These are phyloP conservation scores for Lemur catta DNA, from an alignment of 2,797 vertebrate species.

Conservation along the genomic window DNA sequence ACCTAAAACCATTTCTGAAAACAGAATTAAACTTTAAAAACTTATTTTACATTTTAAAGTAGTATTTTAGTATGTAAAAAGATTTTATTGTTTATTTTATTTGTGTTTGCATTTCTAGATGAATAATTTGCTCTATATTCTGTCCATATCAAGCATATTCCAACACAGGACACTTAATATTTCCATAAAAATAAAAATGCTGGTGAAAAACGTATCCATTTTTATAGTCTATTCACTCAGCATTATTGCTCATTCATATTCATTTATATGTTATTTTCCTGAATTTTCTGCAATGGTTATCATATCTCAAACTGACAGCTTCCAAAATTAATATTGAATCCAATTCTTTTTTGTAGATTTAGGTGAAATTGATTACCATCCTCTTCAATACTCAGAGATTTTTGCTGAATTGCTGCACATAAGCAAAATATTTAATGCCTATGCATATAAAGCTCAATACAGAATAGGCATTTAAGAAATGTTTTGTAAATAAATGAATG, in stretches of 20 bases:
- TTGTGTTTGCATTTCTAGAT: constrained; percentile 10
- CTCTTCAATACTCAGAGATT: background rate
- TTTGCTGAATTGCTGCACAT: background rate
- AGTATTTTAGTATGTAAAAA: constrained; percentile 3
- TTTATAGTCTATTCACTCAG: constrained; percentile 42
- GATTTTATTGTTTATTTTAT: background rate
- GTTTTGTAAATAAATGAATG: background rate
- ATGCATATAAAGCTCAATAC: background rate
- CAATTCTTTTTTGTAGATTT: constrained; percentile 22
- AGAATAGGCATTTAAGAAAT: background rate
- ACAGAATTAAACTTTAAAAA: background rate
- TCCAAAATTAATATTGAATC: constrained; percentile 59
- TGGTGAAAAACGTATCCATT: constrained; percentile 42
- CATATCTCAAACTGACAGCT: constrained; percentile 58
- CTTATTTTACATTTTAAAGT: background rate
- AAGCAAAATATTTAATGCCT: background rate
- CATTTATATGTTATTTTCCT: constrained; percentile 53
- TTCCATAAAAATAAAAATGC: constrained; percentile 62
- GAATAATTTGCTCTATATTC: background rate
- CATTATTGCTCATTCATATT: constrained; percentile 61
- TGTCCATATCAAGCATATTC: background rate
- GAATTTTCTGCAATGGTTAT: constrained; percentile 44
- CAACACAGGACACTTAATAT: constrained; percentile 20
- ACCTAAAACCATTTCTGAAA: background rate
- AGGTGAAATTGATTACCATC: constrained; percentile 22